Base-by-base conservation (phyloP, 2,888 invertebrate species). In the Callyntrura sp. region DNA sequence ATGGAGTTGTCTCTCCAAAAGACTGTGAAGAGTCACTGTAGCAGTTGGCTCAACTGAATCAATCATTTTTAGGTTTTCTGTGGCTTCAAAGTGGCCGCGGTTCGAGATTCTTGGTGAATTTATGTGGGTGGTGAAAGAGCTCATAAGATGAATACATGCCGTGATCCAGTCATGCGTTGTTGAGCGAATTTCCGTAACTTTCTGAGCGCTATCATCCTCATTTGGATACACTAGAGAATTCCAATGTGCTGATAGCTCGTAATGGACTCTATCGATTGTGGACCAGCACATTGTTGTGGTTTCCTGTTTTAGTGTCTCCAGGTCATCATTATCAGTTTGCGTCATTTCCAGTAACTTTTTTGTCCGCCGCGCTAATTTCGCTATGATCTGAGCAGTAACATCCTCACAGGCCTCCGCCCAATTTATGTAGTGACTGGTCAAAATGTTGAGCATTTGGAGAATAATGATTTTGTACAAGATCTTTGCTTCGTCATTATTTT, bases 281-380 rank as follows among this genome's bases (percentile, higher is more conserved):
- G 17, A 5, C 2, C 11, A 11, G n/a, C n/a, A n/a, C n/a, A n/a
- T n/a, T n/a, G n/a, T n/a, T n/a, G n/a, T n/a, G n/a, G n/a, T n/a
- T 17, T 9, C 28, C 20, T 35, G 12, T 12, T 68, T 3, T 12
- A 68, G 8, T 0, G 65, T 68, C 20, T 35, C 1, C 4, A 28
- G 28, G 12, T 35, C 12, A 9, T 3, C 35, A 25, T 28, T 68
- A 1, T 12, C 48, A 48, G 4, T 20, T 23, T 73, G 0, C n/a
- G n/a, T n/a, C 43, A 73, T 73, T 20, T 20, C 12, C n/a, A 48
- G 17, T 11, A 73, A 17, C 20, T 76, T 76, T n/a, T 51, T 76
- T 4, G 51, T 23, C 23, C 76, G 48, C 11, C 76, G 4, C 3
- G 76, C 51, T 20, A 76, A 23, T 20, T 76, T 76, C 3, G 23